A percentile compares a stretch with the other conserved stretches of the same genome.
phyloP scores from a whole-genome alignment of 1,140 invertebrate genomes.

The Aphidius ervi region DNA sequence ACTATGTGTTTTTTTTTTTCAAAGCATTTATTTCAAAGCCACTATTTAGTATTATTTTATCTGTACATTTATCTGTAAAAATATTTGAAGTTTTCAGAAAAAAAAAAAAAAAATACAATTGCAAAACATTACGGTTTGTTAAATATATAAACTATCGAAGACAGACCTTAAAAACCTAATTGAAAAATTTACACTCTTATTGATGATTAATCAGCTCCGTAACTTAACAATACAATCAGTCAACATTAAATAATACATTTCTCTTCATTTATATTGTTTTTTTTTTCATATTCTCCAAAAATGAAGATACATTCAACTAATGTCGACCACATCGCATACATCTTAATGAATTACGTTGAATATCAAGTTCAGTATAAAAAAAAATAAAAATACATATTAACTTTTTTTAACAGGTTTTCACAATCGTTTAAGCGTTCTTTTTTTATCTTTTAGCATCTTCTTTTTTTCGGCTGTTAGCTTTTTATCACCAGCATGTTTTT shows the following conservation, averaged over 20 bases:
- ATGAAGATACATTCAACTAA: constrained; percentile 17
- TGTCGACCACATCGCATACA: constrained; percentile 13
- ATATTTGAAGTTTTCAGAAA: constrained; percentile 22
- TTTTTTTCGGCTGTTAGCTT: constrained; percentile 76
- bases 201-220: constrained; percentile 10
- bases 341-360: no score
- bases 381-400: no score
- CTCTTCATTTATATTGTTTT: constrained; percentile 14
- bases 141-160: not conserved
- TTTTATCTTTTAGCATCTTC: constrained; percentile 78
- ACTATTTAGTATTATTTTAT: constrained; percentile 25
- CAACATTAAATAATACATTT: constrained; percentile 16
- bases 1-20: no score
- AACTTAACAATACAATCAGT: constrained; percentile 22
- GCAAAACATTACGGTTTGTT: not conserved
- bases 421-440: constrained; percentile 82
- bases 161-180: not conserved
- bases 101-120: not conserved
- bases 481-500: constrained; percentile 81
- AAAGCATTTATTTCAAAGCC: constrained; percentile 29
- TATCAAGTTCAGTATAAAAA: no score
- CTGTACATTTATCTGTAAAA: constrained; percentile 29
- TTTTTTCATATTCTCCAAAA: constrained; percentile 16
- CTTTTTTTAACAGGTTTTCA: no score
- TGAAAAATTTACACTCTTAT: not conserved